Base-by-base conservation (phyloP, 2,888 invertebrate species). In the Lampropteryx suffumata region DNA sequence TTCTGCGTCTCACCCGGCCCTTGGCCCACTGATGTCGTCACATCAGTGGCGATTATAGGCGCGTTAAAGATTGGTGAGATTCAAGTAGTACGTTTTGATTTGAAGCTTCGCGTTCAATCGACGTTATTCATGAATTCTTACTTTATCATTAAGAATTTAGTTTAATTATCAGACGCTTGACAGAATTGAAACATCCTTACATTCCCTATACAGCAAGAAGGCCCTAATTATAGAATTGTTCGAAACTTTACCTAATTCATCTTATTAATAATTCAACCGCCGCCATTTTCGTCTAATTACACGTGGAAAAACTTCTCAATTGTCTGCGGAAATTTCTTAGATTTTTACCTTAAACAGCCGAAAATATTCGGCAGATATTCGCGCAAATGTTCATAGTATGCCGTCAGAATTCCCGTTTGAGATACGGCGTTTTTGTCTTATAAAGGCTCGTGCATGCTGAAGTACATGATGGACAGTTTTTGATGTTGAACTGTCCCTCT, bases 311-410 rank as follows among this genome's bases (percentile, higher is more conserved):
- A 61, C 52, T 45, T 47, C 35, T 29, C 63, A 62, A 67, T 70
- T 70, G 62, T 67, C 52, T 36, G 47, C 24, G 57, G 59, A 57
- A 52, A 55, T 36, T 40, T 49, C 34, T 47, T 46, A 55, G 54
- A 71, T 71, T 68, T 60, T 67, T 69, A 61, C 48, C 46, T 53
- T 55, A 55, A 54, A 35, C 51, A 58, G 60, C 55, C 61, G 36
- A 35, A 55, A 55, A 55, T 51, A 55, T 55, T 41, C 26, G 30
- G 1, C n/a, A 44, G 46, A 54, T 50, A 52, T 58, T 55, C 37
- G 35, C 32, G 34, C 30, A 30, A 48, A 52, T 48, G 44, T 34
- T 53, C 27, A 39, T 43, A 43, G 44, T 48, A 53, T 53, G 39
- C 17, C 27, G 40, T 40, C 35, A 48, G 35, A 48, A 53, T 37